Conservation (phyloP, 2,888 invertebrate genomes). For the Atherix ibis region DNA sequence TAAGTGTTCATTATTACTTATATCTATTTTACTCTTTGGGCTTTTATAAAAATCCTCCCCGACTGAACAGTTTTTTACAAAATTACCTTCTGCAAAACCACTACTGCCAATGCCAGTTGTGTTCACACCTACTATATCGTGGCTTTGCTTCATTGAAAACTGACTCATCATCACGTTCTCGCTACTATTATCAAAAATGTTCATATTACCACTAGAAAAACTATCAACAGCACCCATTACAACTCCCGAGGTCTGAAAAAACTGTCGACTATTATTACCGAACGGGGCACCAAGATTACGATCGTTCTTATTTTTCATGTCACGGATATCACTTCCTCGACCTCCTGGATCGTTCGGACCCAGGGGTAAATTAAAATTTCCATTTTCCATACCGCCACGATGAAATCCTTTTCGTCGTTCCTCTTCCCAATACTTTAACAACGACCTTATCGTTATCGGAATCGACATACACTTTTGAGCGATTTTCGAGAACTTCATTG, state of each 20-base stretch:
- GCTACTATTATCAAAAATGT: constrained; percentile 6
- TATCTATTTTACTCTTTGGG: constrained; percentile 34
- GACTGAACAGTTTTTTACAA: neutral
- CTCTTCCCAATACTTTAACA: constrained; percentile 74
- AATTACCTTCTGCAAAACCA: too few relatives aligned
- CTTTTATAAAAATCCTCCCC: constrained; percentile 40
- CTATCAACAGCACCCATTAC: constrained; percentile 9
- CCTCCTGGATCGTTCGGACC: constrained; percentile 52
- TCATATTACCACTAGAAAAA: constrained; percentile 7
- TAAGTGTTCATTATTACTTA: constrained; percentile 14
- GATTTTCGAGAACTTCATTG: constrained; percentile 40
- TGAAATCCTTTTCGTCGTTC: constrained; percentile 44
- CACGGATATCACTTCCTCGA: constrained; percentile 12
- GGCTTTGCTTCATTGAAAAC: constrained; percentile 6
- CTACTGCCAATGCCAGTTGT: neutral
- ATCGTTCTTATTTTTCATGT: constrained; percentile 10
- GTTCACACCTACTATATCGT: constrained; percentile 1
- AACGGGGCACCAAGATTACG: constrained; percentile 8
- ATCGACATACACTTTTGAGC: constrained; percentile 84
- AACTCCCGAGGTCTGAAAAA: constrained; percentile 11
- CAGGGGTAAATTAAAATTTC: constrained; percentile 50
- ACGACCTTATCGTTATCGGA: constrained; percentile 73
- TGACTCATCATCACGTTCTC: constrained; percentile 7
- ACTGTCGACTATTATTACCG: constrained; percentile 13
- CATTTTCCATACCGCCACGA: constrained; percentile 37